Conservation (phyloP, 2,888 invertebrate species). For the Megastigmus dorsalis region DNA sequence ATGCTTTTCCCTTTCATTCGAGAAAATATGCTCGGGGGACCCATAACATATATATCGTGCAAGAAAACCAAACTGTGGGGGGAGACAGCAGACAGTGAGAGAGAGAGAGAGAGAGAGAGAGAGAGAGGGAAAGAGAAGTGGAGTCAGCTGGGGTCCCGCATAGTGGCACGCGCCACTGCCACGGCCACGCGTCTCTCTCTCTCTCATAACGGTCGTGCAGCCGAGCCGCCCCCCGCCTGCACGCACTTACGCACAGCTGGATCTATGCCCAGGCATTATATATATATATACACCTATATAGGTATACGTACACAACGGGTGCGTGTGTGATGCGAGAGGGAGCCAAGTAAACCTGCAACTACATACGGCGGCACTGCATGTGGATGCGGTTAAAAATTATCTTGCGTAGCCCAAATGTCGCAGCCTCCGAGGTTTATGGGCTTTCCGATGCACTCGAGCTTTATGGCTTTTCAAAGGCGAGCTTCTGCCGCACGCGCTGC, state of each 20-base stretch:
- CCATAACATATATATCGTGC: neutral
- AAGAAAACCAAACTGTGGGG: no score
- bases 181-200: slow-evolving; percentile 62
- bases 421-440: neutral
- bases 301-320: no score
- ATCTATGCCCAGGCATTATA: neutral
- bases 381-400: slow-evolving; percentile 28
- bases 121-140: slow-evolving; percentile 3
- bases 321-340: neutral
- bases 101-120: slow-evolving; percentile 6
- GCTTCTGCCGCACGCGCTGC: no score
- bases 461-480: no score
- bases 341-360: no score
- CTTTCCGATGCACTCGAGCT: neutral
- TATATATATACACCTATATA: no score
- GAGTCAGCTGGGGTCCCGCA: slow-evolving; percentile 16
- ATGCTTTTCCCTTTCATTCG: slow-evolving; percentile 13
- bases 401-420: slow-evolving; percentile 2
- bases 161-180: slow-evolving; percentile 55
- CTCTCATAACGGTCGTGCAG: slow-evolving; percentile 55
- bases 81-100: slow-evolving; percentile 13
- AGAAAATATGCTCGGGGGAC: neutral
- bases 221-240: slow-evolving; percentile 15
- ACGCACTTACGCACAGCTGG: slow-evolving; percentile 28
- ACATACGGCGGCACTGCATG: neutral